Evolutionary conservation across 2,113 vertebrate genomes (phyloP), one percentile per base, ranked within the genome.

Genomic region (Lamprologus sp.): DNA sequence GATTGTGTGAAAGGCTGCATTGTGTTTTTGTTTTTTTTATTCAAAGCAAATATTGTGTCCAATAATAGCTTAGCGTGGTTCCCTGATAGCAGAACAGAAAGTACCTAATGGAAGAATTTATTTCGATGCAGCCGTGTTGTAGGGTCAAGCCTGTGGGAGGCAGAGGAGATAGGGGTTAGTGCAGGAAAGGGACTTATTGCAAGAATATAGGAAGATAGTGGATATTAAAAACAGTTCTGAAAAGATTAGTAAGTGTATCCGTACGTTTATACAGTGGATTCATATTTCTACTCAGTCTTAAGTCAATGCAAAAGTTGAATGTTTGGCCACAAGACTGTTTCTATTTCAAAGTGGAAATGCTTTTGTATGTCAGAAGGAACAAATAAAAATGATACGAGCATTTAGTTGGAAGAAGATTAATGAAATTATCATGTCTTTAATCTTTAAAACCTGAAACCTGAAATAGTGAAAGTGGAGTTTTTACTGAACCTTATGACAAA

Each of bases 41-140:
- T 96, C 94, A 95, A 94, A 92, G 90, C 85, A 3, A 68, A 87
- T 90, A 80, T 87, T 37, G 42, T 75, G 89, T 84, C 89, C 95
- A 96, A 95, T 94, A 96, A 95, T 94, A 94, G 94, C 87, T 53
- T 85, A 75, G 81, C 17, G 83, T 51, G 45, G 55, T 86, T 85
- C 86, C 84, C 90, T 93, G 93, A 94, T 91, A 94, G 94, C 89
- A 91, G 89, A 92, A 79, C 88, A 94, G 93, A 95, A 94, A 92
- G 94, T 82, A 79, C 88, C 89, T 94, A 94, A 96, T 96, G 94
- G 92, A 96, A 95, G 90, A 86, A 96, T 96, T 95, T 96, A 95
- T 96, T 96, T 96, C 85, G 75, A 95, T 95, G 86, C 95, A 95
- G 93, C 93, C 84, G 49, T 90, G 87, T 94, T 95, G 93, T 94